These are phyloP conservation scores for Plagodis pulveraria DNA, from an alignment of 2,888 invertebrate species.

Conservation along the genomic window DNA sequence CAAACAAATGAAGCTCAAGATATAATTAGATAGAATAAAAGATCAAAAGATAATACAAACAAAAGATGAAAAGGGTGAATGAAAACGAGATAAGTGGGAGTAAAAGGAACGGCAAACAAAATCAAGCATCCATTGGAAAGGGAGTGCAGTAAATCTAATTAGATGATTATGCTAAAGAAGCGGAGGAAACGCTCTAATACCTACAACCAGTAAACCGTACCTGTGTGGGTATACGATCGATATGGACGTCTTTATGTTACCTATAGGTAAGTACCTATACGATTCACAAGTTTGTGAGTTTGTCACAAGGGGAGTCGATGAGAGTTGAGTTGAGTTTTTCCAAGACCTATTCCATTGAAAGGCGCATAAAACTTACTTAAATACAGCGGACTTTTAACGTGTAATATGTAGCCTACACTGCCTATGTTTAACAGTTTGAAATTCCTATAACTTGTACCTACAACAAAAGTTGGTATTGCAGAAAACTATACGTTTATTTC, in stretches of 20 bases:
- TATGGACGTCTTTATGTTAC: constrained; percentile 4
- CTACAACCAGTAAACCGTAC: constrained; percentile 2
- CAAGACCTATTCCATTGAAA: neutral
- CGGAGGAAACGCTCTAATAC: constrained; percentile 8
- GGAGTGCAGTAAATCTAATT: constrained; percentile 25
- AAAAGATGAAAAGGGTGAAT: constrained; percentile 23
- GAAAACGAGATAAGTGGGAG: constrained; percentile 11
- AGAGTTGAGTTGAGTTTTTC: constrained; percentile 16
- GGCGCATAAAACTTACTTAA: neutral
- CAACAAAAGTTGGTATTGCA: too few relatives aligned
- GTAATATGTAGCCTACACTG: too few relatives aligned
- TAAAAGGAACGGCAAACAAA: constrained; percentile 21
- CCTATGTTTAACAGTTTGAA: too few relatives aligned
- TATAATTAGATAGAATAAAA: constrained; percentile 21
- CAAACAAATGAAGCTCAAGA: constrained; percentile 5
- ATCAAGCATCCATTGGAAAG: constrained; percentile 14
- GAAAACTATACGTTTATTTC: too few relatives aligned
- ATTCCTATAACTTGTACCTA: too few relatives aligned
- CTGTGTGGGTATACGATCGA: constrained; percentile 13
- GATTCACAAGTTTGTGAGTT: constrained; percentile 10
- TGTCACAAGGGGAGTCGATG: constrained; percentile 22
- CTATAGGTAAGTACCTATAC: constrained; percentile 7
- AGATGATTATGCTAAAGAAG: constrained; percentile 21
- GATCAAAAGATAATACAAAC: constrained; percentile 18
- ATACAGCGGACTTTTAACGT: neutral